Evolutionary conservation across 2,888 invertebrate species (phyloP).

Genomic region (Polymixis lichenea): DNA sequence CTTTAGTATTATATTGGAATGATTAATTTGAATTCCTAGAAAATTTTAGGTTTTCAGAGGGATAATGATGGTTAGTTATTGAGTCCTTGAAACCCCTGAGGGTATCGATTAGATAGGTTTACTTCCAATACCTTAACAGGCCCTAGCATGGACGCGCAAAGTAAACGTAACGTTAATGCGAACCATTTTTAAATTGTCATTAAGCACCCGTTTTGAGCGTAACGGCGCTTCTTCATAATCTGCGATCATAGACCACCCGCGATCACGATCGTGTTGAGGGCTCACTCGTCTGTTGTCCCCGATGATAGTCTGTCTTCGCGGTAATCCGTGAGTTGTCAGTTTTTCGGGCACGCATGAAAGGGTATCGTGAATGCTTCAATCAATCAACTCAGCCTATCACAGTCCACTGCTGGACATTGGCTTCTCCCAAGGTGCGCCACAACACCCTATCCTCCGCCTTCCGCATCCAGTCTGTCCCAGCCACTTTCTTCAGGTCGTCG

Average conservation of each 20-base stretch:
- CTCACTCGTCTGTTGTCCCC: no score
- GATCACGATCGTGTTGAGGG: no score
- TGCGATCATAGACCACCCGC: no score
- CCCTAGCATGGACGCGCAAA: neutral
- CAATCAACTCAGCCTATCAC: neutral
- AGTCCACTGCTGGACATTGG: neutral
- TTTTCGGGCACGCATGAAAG: no score
- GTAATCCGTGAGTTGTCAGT: no score
- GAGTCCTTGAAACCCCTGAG: neutral
- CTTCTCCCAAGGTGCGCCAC: neutral
- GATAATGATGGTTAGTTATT: slow-evolving; percentile 12
- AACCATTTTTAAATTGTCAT: no score
- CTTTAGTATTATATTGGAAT: slow-evolving; percentile 48
- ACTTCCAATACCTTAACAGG: neutral
- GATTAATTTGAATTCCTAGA: slow-evolving; percentile 39
- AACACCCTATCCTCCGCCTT: no score
- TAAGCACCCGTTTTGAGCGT: no score
- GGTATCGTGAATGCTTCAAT: neutral
- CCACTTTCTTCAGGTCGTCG: neutral
- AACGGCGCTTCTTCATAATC: no score
- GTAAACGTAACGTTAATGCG: no score
- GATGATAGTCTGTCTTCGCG: no score
- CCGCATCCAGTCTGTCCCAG: neutral
- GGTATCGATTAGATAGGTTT: neutral
- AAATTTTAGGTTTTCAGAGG: slow-evolving; percentile 12